phyloP scores from a whole-genome alignment of 2,113 vertebrate genomes.

The Chinchilla lanigera region DNA sequence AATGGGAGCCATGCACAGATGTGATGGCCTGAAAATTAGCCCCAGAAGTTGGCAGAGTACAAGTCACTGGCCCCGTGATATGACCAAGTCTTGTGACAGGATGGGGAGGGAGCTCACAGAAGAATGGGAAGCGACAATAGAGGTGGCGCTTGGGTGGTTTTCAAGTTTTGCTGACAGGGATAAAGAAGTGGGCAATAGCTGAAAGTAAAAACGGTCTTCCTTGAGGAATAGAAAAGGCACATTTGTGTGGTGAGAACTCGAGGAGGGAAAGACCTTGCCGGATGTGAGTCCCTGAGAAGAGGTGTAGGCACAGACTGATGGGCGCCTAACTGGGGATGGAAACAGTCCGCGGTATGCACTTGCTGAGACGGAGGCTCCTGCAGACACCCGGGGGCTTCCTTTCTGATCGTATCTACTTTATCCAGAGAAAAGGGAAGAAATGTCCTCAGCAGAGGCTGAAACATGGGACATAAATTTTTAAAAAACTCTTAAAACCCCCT shows the following conservation, averaged over 20 bases:
- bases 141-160: neutral
- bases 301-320: neutral
- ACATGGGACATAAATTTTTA: neutral
- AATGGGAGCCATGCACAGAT: neutral
- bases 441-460: neutral
- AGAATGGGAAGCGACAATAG: neutral
- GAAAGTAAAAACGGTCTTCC: neutral
- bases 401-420: neutral
- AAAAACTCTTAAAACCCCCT: fast-evolving
- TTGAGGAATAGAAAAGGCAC: neutral
- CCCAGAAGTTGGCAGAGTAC: neutral
- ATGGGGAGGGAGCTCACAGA: neutral
- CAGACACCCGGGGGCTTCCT: neutral
- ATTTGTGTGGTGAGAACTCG: neutral
- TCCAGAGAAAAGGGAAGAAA: neutral
- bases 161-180: neutral
- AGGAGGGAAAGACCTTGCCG: neutral
- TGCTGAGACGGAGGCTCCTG: neutral
- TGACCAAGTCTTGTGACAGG: neutral
- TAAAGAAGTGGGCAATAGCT: neutral
- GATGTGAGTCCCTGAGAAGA: neutral
- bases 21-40: neutral
- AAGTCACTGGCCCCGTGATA: neutral
- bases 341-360: too few relatives aligned
- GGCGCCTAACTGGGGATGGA: neutral